phyloP scores from a whole-genome alignment of 1,140 invertebrate species.

The Yoshiicerus persimilis region DNA sequence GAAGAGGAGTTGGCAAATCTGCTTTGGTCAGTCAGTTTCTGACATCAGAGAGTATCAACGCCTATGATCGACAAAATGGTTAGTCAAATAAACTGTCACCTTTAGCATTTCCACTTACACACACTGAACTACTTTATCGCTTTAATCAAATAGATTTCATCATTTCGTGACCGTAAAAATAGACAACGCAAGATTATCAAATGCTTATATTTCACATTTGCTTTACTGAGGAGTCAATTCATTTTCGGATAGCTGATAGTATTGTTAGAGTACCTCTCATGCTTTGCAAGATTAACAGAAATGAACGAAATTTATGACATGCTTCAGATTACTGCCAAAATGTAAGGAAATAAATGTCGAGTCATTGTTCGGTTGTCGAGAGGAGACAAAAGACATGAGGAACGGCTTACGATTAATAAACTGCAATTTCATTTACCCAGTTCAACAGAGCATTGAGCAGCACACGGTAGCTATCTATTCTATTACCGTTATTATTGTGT shows the following conservation, averaged over 20 bases:
- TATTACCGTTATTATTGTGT: too few relatives aligned
- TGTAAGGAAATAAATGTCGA: not conserved
- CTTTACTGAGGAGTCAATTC: too few relatives aligned
- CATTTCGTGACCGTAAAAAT: not conserved
- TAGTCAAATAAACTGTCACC: conserved; percentile 47
- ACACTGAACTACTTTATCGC: not conserved
- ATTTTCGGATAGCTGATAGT: not conserved
- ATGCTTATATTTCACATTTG: not conserved
- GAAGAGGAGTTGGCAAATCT: conserved; percentile 85
- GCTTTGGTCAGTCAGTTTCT: conserved; percentile 88
- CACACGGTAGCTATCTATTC: not conserved
- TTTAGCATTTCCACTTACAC: not conserved
- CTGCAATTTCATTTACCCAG: not conserved
- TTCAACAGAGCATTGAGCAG: not conserved
- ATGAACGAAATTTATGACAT: not conserved
- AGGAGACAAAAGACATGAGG: not conserved
- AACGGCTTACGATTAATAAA: not conserved
- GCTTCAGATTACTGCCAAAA: not conserved
- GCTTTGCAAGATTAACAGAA: too few relatives aligned
- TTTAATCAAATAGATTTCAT: not conserved
- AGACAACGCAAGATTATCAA: not conserved
- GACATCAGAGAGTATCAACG: conserved; percentile 92
- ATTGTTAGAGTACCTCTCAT: not conserved
- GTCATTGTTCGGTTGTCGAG: not conserved
- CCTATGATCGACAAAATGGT: conserved; percentile 80